Percentiles rank a stretch among this genome's conserved stretches.
Evolutionary conservation across 2,888 invertebrate genomes (phyloP).

Genomic region (Pheosia tremula): DNA sequence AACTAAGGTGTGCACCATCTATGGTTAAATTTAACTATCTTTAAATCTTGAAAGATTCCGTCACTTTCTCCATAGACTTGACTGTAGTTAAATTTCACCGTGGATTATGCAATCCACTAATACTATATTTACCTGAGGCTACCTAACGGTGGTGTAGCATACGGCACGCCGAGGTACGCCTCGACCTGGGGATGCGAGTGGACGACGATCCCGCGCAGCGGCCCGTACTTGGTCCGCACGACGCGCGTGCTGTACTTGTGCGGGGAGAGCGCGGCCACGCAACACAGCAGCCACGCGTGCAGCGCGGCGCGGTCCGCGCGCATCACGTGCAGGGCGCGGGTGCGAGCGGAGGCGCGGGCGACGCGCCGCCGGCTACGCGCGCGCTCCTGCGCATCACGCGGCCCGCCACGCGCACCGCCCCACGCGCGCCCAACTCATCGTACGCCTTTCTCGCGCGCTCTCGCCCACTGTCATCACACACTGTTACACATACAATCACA

Average conservation of each 20-base stretch:
- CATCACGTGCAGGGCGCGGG: conserved; percentile 73
- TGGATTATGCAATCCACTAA: neutral
- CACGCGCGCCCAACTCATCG: conserved; percentile 62
- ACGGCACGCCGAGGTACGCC: conserved; percentile 96
- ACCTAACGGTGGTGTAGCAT: conserved; percentile 96
- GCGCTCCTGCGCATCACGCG: conserved; percentile 66
- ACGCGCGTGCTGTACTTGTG: conserved; percentile 93
- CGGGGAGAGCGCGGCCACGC: conserved; percentile 82
- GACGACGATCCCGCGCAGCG: conserved; percentile 92
- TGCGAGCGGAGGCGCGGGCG: conserved; percentile 61
- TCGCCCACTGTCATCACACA: conserved; percentile 61
- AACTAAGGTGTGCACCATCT: too few species aligned
- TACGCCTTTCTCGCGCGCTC: conserved; percentile 63
- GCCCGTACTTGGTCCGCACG: conserved; percentile 95
- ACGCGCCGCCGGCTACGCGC: conserved; percentile 61
- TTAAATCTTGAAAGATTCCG: too few species aligned
- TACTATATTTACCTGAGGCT: conserved; percentile 88
- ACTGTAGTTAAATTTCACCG: too few species aligned
- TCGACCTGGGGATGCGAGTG: conserved; percentile 93
- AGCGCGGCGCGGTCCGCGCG: conserved; percentile 82
- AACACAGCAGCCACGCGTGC: conserved; percentile 83
- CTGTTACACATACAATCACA: conserved; percentile 16
- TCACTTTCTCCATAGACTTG: too few species aligned
- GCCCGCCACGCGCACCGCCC: conserved; percentile 55
- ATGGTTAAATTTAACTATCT: too few species aligned